Percentiles rank a stretch among this genome's conserved stretches.
phyloP scores from a whole-genome alignment of 2,113 vertebrate genomes.

The Colossoma macropomum region DNA sequence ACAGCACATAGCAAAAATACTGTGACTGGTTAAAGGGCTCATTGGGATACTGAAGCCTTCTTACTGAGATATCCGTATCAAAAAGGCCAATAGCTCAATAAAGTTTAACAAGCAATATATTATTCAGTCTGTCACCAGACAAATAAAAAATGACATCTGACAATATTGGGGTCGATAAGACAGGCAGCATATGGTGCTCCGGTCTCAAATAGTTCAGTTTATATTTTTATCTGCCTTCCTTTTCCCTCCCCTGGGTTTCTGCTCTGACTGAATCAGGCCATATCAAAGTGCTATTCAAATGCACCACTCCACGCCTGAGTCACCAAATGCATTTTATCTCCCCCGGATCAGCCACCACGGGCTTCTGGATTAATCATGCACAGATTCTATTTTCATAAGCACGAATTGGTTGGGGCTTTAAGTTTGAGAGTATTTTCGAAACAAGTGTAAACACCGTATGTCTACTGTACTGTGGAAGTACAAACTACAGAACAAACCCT shows the following conservation, averaged over 20 bases:
- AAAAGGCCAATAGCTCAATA: neutral
- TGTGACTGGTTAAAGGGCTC: neutral
- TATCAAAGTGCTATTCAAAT: slow-evolving; percentile 49
- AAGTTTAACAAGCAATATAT: neutral
- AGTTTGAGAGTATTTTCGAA: slow-evolving; percentile 12
- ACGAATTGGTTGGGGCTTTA: slow-evolving; percentile 16
- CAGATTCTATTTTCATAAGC: slow-evolving; percentile 35
- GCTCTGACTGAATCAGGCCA: slow-evolving; percentile 67
- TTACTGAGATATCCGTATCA: neutral
- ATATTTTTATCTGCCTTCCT: slow-evolving; percentile 55
- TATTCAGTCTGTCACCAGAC: neutral
- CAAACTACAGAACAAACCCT: neutral
- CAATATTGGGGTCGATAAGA: neutral
- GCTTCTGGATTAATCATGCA: slow-evolving; percentile 51
- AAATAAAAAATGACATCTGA: neutral
- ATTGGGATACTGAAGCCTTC: neutral
- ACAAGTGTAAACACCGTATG: neutral
- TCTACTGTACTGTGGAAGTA: neutral
- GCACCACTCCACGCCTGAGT: slow-evolving; percentile 38
- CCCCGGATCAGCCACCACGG: slow-evolving; percentile 34
- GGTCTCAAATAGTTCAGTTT: slow-evolving; percentile 38
- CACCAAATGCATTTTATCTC: slow-evolving; percentile 49
- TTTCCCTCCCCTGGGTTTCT: slow-evolving; percentile 36
- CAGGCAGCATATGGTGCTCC: slow-evolving; percentile 1
- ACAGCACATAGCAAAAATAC: too few relatives aligned